Evolutionary conservation across 1,140 invertebrate genomes (phyloP), one percentile per base, ranked within the genome.

Genomic region (Battus philenor): DNA sequence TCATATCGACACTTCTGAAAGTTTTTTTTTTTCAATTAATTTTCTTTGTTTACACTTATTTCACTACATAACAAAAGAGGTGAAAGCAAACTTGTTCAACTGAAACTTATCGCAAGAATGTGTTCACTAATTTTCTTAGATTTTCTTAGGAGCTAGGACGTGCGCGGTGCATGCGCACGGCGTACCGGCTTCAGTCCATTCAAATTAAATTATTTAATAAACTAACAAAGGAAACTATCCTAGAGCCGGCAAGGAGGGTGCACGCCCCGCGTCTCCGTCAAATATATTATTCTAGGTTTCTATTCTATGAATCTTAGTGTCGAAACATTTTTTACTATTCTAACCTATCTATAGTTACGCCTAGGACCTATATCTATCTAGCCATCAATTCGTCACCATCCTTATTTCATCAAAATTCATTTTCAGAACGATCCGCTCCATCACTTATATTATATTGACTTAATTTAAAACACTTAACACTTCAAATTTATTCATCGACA

Each of bases 121-220:
- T 82, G 75, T 76, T 76, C 61, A 64, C 76, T 80, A 80, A 59
- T 60, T 60, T 47, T 51, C 60, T 70, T 77, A 68, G 60, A 53
- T 47, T 39, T 58, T 43, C 54, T 58, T 71, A 68, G 67, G 16
- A 47, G 49, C 65, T 72, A 62, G 39, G 44, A 61, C 46, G 64
- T 9, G 50, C 26, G 45, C 34, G 63, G 47, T 44, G 68, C 64
- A 44, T 27, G 59, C 48, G 62, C 52, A 59, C 54, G 15, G 47
- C 54, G 50, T 33, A 41, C 52, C 59, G 64, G 50, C 80, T 62
- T 81, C 80, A 85, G 81, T 85, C 81, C 76, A 68, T 72, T 75
- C 67, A 82, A 85, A 85, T 81, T 81, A 85, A 85, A 85, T 82
- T 81, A 83, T 81, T 76, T 76, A 85, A 79, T 79, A 85, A 82